Percentiles rank a stretch among this genome's conserved stretches.
Conservation (phyloP, 1,140 invertebrate species). For the Hylaeus volcanicus region DNA sequence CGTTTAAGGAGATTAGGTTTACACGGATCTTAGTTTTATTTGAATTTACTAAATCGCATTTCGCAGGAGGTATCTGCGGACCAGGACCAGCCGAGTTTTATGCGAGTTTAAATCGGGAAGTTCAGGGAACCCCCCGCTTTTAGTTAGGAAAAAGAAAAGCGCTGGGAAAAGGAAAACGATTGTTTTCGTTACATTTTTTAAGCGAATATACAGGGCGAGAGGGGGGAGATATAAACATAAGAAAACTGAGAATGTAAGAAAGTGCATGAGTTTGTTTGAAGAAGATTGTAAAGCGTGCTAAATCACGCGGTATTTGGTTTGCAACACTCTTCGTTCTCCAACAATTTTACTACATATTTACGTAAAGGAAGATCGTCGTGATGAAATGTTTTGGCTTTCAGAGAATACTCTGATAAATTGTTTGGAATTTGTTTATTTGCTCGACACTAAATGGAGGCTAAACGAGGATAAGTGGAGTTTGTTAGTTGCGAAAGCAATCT, state of each 20-base stretch:
- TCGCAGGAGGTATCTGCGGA: constrained; percentile 6
- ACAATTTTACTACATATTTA: too few relatives aligned
- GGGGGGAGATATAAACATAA: neutral
- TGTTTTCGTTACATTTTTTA: constrained; percentile 55
- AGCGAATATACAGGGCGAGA: neutral
- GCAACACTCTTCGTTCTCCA: constrained; percentile 3
- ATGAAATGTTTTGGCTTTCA: too few relatives aligned
- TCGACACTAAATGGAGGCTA: too few relatives aligned
- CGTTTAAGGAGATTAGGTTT: constrained; percentile 66
- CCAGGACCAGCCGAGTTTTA: constrained; percentile 46
- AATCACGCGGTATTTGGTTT: neutral
- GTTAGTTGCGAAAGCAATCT: too few relatives aligned
- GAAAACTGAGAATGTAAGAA: neutral
- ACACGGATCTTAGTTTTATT: constrained; percentile 62
- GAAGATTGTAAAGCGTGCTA: neutral
- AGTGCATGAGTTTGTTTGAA: neutral
- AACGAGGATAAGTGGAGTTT: too few relatives aligned
- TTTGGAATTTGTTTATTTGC: too few relatives aligned
- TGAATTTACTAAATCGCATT: constrained; percentile 64
- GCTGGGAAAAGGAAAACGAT: constrained; percentile 3
- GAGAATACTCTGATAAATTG: too few relatives aligned
- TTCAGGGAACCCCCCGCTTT: constrained; percentile 22
- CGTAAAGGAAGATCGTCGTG: too few relatives aligned
- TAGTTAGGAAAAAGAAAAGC: constrained; percentile 11
- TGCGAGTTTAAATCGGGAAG: constrained; percentile 56